Conservation (phyloP, 2,113 vertebrate species). For the Nasalis larvatus region DNA sequence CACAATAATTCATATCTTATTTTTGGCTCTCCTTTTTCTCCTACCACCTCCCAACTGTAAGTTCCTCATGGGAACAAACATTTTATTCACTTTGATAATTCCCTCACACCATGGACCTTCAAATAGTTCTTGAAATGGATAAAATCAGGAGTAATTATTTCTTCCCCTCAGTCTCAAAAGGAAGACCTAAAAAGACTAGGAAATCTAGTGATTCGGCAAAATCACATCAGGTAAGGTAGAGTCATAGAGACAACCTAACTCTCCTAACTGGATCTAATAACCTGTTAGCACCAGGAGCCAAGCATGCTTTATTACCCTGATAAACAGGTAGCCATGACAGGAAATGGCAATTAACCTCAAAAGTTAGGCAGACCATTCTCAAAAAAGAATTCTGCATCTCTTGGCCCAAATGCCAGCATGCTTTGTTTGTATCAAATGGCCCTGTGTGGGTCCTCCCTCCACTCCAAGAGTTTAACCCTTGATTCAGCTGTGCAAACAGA, state of each 20-base stretch:
- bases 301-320: neutral
- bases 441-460: no score
- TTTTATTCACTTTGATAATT: neutral
- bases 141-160: neutral
- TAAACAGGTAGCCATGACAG: neutral
- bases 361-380: neutral
- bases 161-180: neutral
- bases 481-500: neutral
- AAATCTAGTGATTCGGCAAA: neutral
- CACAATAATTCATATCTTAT: neutral
- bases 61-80: neutral
- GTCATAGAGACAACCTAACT: neutral
- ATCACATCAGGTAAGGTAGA: conserved; percentile 11
- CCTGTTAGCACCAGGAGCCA: neutral
- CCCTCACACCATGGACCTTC: neutral
- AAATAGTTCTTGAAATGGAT: neutral
- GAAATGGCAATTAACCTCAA: conserved; percentile 13
- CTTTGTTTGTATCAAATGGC: neutral
- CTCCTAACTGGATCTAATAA: neutral
- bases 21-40: neutral
- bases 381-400: neutral
- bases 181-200: neutral
- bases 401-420: neutral
- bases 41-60: neutral
- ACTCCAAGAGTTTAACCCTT: neutral